Conservation (phyloP, 2,888 invertebrate species). For the Pterobdella sp. region DNA sequence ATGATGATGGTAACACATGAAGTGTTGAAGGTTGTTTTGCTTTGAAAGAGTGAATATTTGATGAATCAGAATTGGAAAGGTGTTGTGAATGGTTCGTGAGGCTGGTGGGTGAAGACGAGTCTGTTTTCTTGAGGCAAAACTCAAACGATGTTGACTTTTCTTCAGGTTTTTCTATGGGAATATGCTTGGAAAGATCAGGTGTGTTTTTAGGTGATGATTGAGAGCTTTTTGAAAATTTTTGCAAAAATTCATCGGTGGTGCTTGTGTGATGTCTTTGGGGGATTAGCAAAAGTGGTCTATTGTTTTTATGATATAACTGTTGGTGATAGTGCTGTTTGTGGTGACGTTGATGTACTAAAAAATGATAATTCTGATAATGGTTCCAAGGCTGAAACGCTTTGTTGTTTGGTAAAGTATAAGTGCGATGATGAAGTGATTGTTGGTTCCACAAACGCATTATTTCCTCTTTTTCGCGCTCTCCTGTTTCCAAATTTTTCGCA, state of each 20-base stretch:
- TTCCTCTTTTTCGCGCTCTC: neutral
- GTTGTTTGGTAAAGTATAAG: neutral
- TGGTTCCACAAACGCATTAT: neutral
- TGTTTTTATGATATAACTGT: neutral
- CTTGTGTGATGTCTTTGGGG: too few relatives aligned
- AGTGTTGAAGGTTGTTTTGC: neutral
- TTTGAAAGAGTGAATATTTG: slow-evolving; percentile 11
- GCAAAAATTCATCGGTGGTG: too few relatives aligned
- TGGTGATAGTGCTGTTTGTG: neutral
- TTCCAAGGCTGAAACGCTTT: slow-evolving; percentile 25
- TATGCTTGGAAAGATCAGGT: neutral
- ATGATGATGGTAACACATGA: slow-evolving; percentile 1
- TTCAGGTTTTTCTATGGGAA: too few relatives aligned
- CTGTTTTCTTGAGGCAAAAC: too few relatives aligned
- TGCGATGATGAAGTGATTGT: neutral
- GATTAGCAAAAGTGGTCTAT: neutral
- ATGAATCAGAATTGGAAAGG: neutral
- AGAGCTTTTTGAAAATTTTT: too few relatives aligned
- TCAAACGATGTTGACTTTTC: too few relatives aligned
- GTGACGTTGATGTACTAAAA: slow-evolving; percentile 2
- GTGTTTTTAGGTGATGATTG: neutral
- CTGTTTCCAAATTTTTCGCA: neutral
- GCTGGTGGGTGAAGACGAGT: neutral
- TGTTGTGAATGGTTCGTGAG: neutral
- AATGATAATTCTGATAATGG: slow-evolving; percentile 5